Conservation (phyloP, 2,113 vertebrate genomes). For the Plotosus lineatus region DNA sequence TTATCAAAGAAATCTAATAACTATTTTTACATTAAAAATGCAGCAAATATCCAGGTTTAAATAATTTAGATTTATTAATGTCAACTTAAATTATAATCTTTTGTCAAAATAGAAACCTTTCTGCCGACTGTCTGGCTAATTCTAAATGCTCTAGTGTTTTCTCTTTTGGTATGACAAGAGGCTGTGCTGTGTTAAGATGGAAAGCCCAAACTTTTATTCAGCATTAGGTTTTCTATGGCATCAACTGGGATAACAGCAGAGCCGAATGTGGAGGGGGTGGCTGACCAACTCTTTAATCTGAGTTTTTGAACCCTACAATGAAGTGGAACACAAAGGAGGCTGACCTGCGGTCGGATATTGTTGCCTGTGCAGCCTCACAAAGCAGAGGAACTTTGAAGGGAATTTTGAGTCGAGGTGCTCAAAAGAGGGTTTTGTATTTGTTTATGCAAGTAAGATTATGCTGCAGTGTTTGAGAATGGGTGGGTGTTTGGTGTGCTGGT, state of each 20-base stretch:
- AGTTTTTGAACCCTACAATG: conserved; percentile 57
- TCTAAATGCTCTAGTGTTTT: conserved; percentile 43
- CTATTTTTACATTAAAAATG: not conserved
- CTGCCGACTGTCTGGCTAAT: not conserved
- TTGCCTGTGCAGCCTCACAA: conserved; percentile 51
- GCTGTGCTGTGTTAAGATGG: conserved; percentile 39
- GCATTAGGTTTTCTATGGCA: conserved; percentile 51
- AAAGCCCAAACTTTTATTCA: conserved; percentile 51
- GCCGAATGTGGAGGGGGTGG: conserved; percentile 51
- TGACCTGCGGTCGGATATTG: conserved; percentile 50
- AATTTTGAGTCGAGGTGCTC: conserved; percentile 47
- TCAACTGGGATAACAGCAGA: conserved; percentile 50
- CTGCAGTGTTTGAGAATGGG: conserved; percentile 32
- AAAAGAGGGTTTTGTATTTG: conserved; percentile 51
- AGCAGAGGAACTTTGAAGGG: conserved; percentile 45
- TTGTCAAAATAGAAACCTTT: conserved; percentile 1
- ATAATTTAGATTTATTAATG: not conserved
- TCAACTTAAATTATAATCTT: not conserved
- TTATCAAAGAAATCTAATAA: not conserved
- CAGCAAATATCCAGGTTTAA: too few relatives aligned
- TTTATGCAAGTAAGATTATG: conserved; percentile 45
- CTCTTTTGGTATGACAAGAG: conserved; percentile 36
- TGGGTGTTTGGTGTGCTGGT: conserved; percentile 7
- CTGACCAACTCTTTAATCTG: conserved; percentile 54
- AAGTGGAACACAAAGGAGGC: conserved; percentile 53